Percentiles rank a stretch among this genome's conserved stretches.
These are phyloP conservation scores for Cheilosia impressa DNA, from an alignment of 2,888 invertebrate genomes.

Conservation along the genomic window DNA sequence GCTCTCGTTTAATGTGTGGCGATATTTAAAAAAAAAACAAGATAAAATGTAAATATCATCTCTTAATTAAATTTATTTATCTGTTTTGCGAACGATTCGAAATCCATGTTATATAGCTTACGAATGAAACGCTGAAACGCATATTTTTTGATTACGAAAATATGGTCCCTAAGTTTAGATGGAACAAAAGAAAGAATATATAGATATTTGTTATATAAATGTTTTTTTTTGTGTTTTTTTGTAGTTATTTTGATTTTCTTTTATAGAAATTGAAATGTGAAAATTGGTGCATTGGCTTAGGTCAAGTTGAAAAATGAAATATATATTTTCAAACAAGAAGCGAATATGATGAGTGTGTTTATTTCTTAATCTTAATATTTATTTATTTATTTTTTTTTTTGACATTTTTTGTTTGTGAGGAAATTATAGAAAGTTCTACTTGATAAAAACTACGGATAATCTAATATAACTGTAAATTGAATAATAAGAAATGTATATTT, in stretches of 20 bases:
- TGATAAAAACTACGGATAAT: constrained; percentile 24
- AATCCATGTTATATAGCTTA: constrained; percentile 29
- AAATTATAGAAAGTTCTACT: constrained; percentile 57
- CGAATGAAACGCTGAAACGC: constrained; percentile 64
- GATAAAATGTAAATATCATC: constrained; percentile 13
- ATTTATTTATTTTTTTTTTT: constrained; percentile 8
- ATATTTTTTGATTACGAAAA: constrained; percentile 68
- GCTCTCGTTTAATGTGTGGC: not conserved
- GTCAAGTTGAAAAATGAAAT: constrained; percentile 26
- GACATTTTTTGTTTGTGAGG: constrained; percentile 20
- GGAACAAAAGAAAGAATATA: constrained; percentile 29
- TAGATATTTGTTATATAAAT: not conserved
- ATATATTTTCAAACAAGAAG: constrained; percentile 29
- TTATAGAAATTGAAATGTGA: constrained; percentile 42
- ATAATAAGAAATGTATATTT: constrained; percentile 45
- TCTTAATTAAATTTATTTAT: not conserved
- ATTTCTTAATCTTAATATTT: not conserved
- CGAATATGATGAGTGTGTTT: constrained; percentile 17
- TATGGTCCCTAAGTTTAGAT: constrained; percentile 74
- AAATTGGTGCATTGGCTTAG: constrained; percentile 67
- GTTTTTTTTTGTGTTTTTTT: not conserved
- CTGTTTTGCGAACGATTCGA: constrained; percentile 18
- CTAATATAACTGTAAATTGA: constrained; percentile 35
- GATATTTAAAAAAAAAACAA: constrained; percentile 39
- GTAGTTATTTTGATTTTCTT: constrained; percentile 7